Base-by-base conservation (phyloP, 2,797 vertebrate species). In the Poeciliopsis turneri region DNA sequence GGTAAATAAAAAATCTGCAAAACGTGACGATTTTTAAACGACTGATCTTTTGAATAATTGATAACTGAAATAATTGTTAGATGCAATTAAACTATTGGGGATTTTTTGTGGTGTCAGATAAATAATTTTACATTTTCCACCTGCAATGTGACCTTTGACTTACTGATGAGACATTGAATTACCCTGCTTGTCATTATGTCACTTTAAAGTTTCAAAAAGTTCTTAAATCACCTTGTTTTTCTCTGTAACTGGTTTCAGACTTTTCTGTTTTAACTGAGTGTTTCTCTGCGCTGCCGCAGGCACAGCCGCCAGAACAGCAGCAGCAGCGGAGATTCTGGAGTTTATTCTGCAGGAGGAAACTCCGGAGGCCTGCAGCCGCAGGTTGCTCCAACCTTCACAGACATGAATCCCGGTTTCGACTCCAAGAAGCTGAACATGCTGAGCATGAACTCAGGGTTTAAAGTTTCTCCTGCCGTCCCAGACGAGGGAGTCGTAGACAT, bases 271-370 rank as follows among this genome's bases (percentile, higher is more conserved):
- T 49, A 72, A 72, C 59, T 8, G 9, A 11, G 0, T 46, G 12
- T 71, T 23, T 72, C 23, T 74, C 20, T 70, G 25, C 20, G 3
- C 76, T 83, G 87, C 15, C 73, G 76, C 72, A 61, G 81, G 51
- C 93, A 91, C 88, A 90, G 79, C 45, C 88, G 89, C 0, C 92
- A 94, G 79, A 77, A 72, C 89, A 95, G 95, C 77, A 82, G 91
- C 12, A 87, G 91, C 85, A 95, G 94, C 30, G 75, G 85, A 16
- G 95, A 95, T 82, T 95, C 95, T 0, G 95, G 95, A 0, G 84
- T 95, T 41, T 94, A 91, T 83, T 96, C 95, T 49, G 76, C 90
- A 0, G 94, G 89, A 1, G 89, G 92, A 47, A 87, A 83, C 41
- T 93, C 88, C 1, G 55, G 73, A 3, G 75, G 30, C 45, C 79